Evolutionary conservation across 2,888 invertebrate genomes (phyloP).

Genomic region (Scaptomyza flava): DNA sequence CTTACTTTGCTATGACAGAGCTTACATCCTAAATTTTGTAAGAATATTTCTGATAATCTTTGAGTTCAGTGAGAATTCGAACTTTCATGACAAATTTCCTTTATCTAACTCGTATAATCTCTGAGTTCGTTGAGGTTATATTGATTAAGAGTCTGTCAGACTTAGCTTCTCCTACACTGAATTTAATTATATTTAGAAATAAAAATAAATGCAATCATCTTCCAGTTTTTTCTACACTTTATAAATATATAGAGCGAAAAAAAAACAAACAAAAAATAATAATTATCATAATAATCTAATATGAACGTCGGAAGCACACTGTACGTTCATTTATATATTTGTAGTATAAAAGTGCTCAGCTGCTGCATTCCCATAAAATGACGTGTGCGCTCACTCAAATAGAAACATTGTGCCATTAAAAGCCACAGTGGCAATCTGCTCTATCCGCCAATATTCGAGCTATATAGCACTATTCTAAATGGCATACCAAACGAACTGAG

Average conservation of each 20-base stretch:
- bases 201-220: background rate
- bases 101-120: too few relatives aligned
- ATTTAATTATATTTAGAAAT: background rate
- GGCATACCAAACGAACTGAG: slow-evolving; percentile 36
- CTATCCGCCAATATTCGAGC: slow-evolving; percentile 20
- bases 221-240: background rate
- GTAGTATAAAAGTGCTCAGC: slow-evolving; percentile 1
- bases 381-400: slow-evolving; percentile 73
- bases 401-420: slow-evolving; percentile 69
- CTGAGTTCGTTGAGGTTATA: slow-evolving; percentile 20
- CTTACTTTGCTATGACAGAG: too few relatives aligned
- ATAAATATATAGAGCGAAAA: background rate
- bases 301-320: slow-evolving; percentile 29
- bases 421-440: slow-evolving; percentile 25
- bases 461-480: slow-evolving; percentile 35
- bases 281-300: slow-evolving; percentile 30
- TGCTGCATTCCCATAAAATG: slow-evolving; percentile 67
- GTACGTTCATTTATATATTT: too few relatives aligned
- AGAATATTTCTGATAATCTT: background rate
- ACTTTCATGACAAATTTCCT: background rate
- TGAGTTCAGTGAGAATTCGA: background rate
- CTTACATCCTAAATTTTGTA: background rate
- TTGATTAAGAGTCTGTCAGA: background rate
- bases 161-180: background rate
- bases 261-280: background rate